A percentile compares a stretch with the other conserved stretches of the same genome.
phyloP scores from a whole-genome alignment of 2,113 vertebrate species.

The Anas platyrhynchos region DNA sequence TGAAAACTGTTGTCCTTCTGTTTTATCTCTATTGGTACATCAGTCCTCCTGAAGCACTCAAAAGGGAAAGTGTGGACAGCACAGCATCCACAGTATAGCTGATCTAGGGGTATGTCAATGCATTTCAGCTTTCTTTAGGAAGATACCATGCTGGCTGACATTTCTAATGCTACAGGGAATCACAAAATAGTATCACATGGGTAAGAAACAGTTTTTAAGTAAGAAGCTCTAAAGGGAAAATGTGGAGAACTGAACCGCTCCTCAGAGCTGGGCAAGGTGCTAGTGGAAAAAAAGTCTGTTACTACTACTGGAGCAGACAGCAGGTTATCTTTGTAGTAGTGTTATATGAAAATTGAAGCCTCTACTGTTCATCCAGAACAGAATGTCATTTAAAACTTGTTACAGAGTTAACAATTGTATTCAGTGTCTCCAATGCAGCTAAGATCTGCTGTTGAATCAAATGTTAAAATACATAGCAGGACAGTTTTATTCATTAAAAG shows the following conservation, averaged over 20 bases:
- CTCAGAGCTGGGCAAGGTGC: not conserved
- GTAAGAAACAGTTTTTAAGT: not conserved
- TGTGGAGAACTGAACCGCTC: not conserved
- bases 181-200: not conserved
- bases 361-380: not conserved
- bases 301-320: not conserved
- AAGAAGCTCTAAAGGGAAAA: not conserved
- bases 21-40: not conserved
- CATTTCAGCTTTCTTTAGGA: not conserved
- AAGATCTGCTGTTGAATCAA: not conserved
- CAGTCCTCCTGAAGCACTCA: not conserved
- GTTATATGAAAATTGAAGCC: not conserved
- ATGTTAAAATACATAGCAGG: not conserved
- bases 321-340: not conserved
- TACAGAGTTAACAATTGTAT: not conserved
- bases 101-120: not conserved
- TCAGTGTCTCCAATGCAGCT: not conserved
- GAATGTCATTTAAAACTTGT: not conserved
- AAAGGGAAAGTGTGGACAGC: not conserved
- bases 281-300: not conserved
- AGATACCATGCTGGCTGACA: not conserved
- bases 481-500: not conserved
- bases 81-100: not conserved
- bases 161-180: not conserved
- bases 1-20: not conserved